These are phyloP conservation scores for Leptonema lineaticorne DNA, from an alignment of 1,140 invertebrate species.

Conservation along the genomic window DNA sequence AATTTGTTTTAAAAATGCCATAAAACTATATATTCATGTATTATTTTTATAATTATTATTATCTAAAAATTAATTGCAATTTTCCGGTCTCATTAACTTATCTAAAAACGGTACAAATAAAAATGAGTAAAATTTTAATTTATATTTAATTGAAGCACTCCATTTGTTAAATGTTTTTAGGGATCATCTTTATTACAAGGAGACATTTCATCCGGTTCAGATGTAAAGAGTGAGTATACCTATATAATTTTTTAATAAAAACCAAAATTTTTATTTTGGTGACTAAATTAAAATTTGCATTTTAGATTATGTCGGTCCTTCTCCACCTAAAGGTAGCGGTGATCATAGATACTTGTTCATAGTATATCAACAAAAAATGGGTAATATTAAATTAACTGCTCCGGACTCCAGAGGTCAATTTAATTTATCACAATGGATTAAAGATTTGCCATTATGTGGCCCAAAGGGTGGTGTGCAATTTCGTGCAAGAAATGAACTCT, in stretches of 20 bases:
- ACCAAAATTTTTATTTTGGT: not conserved
- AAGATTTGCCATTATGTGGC: conserved; percentile 25
- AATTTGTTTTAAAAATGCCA: no score
- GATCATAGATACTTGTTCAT: conserved; percentile 42
- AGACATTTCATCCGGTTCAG: conserved; percentile 6
- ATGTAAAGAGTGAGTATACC: conserved; percentile 20
- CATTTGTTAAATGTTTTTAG: conserved; percentile 17
- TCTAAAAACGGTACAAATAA: no score
- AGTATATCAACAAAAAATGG: conserved; percentile 36
- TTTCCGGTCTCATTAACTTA: not conserved
- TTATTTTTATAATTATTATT: not conserved
- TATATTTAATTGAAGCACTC: not conserved
- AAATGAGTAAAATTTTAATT: no score
- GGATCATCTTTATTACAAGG: conserved; percentile 18
- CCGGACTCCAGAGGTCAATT: conserved; percentile 8
- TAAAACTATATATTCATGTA: no score
- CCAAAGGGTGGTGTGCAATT: conserved; percentile 25
- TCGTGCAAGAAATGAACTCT: conserved; percentile 14
- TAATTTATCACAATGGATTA: conserved; percentile 24
- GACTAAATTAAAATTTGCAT: conserved; percentile 5
- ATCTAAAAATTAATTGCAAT: not conserved
- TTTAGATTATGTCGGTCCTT: conserved; percentile 36
- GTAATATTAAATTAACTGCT: conserved; percentile 36
- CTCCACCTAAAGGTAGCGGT: conserved; percentile 36
- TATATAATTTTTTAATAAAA: not conserved